Evolutionary conservation across 2,113 vertebrate genomes (phyloP).

Genomic region (Crocuta crocuta): DNA sequence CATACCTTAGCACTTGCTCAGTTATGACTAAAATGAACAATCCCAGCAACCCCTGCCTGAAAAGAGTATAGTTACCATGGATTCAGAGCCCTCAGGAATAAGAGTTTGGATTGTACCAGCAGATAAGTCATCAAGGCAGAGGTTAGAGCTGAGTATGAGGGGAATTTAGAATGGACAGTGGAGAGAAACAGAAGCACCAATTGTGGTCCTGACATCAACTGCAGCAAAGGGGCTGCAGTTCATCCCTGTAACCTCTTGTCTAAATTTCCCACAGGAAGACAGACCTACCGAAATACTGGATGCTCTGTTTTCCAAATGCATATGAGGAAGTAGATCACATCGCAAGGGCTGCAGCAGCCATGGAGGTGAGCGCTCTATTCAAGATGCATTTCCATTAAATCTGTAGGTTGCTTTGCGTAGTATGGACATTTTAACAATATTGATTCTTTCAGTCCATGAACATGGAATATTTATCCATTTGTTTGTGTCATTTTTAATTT

Average conservation of each 20-base stretch:
- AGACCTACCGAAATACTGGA: neutral
- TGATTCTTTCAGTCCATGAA: neutral
- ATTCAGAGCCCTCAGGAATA: neutral
- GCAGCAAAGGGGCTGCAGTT: neutral
- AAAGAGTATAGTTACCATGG: neutral
- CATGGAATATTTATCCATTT: neutral
- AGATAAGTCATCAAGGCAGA: neutral
- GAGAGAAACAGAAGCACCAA: neutral
- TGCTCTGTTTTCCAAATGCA: neutral
- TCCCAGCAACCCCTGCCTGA: neutral
- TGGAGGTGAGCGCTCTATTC: fast-evolving
- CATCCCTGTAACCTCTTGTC: neutral
- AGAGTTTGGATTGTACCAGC: neutral
- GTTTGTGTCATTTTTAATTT: neutral
- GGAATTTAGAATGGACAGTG: neutral
- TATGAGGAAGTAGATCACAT: neutral
- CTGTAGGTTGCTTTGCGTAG: neutral
- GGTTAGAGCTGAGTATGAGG: neutral
- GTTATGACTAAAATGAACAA: neutral
- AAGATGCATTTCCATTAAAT: neutral
- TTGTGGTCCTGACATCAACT: neutral
- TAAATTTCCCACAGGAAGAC: neutral
- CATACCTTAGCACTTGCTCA: neutral
- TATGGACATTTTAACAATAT: neutral
- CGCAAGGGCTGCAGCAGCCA: fast-evolving